A percentile compares a stretch with the other conserved stretches of the same genome.
These are phyloP conservation scores for Callinectes sapidus DNA, from an alignment of 2,888 invertebrate species.

Conservation along the genomic window DNA sequence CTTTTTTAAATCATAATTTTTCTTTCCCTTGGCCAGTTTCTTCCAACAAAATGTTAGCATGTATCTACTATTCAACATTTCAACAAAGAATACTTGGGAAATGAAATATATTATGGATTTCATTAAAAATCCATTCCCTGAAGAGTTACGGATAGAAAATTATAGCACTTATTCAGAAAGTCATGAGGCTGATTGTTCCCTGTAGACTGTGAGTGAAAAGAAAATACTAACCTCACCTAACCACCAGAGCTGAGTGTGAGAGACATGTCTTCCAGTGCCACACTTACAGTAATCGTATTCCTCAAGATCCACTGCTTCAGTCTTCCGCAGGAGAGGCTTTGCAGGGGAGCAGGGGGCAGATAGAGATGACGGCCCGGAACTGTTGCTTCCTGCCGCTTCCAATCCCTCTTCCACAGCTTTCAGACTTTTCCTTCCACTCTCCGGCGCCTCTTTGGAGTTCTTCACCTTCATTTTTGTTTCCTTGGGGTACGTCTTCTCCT, in stretches of 20 bases:
- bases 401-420: conserved; percentile 15
- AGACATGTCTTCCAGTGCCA: not conserved
- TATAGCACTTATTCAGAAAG: not conserved
- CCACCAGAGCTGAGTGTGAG: not conserved
- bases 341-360: conserved; percentile 68
- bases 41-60: too few species aligned
- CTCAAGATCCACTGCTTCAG: conserved; percentile 65
- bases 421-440: not conserved
- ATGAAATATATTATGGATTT: too few species aligned
- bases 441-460: not conserved
- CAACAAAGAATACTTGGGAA: too few species aligned
- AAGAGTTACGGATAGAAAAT: too few species aligned
- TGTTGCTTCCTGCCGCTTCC: conserved; percentile 43
- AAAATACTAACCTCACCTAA: too few species aligned
- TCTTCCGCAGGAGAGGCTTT: conserved; percentile 63
- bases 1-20: too few species aligned
- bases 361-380: conserved; percentile 56
- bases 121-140: too few species aligned
- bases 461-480: not conserved
- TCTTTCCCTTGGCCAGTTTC: too few species aligned
- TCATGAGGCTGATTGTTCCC: not conserved
- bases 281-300: conserved; percentile 69
- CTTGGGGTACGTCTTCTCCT: not conserved
- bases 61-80: too few species aligned
- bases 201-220: not conserved